Conservation (phyloP, 2,113 vertebrate genomes). For the Microtus ochrogaster region DNA sequence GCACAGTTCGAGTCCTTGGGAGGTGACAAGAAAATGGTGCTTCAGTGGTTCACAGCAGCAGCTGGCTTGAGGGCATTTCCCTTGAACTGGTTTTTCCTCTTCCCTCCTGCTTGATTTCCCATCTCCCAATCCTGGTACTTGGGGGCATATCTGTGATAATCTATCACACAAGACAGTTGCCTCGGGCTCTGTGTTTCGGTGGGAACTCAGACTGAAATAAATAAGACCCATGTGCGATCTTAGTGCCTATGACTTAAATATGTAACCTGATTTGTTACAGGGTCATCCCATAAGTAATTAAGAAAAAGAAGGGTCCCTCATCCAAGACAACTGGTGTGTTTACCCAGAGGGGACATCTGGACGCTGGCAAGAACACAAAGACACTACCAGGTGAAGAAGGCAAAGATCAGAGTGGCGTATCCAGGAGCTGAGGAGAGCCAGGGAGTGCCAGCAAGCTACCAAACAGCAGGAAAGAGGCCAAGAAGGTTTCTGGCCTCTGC, state of each 20-base stretch:
- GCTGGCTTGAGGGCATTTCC: not conserved
- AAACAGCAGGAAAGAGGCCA: not conserved
- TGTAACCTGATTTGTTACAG: not conserved
- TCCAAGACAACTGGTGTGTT: not conserved
- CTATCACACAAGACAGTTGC: not conserved
- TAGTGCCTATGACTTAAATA: not conserved
- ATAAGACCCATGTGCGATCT: not conserved
- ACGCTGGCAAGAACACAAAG: not conserved
- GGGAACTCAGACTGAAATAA: not conserved
- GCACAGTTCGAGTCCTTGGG: too few relatives aligned
- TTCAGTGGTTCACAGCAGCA: too few relatives aligned
- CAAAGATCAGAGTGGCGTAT: not conserved
- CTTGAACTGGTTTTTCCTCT: not conserved
- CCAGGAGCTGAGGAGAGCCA: not conserved
- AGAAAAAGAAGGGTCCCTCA: not conserved
- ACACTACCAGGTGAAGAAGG: not conserved
- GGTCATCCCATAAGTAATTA: not conserved
- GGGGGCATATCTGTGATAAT: not conserved
- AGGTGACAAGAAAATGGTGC: too few relatives aligned
- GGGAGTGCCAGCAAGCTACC: not conserved
- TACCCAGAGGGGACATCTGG: not conserved
- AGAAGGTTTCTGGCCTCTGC: not conserved
- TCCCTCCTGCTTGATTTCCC: not conserved
- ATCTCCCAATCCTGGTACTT: not conserved
- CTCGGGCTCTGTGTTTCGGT: not conserved